Conservation (phyloP, 2,113 vertebrate genomes). For the Dipodomys spectabilis region DNA sequence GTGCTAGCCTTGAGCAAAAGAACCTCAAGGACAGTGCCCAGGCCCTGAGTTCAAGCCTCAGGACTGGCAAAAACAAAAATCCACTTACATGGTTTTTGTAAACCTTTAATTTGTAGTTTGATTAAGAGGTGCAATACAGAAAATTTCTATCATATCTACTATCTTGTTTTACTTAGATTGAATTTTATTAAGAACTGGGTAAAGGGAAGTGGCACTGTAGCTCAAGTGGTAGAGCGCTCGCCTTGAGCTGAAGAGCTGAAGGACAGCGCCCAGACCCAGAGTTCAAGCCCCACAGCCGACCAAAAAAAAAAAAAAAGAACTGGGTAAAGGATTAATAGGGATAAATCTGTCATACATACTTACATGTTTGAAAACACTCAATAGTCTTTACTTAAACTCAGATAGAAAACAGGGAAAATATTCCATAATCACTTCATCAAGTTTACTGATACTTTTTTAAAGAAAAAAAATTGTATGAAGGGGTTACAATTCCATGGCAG, state of each 20-base stretch:
- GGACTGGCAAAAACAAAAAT: no score
- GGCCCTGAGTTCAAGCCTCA: no score
- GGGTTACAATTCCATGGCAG: no score
- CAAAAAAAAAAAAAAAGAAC: no score
- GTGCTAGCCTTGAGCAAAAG: no score
- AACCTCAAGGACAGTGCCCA: no score
- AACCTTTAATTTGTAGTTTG: not conserved
- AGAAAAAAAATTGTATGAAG: not conserved
- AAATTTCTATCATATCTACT: not conserved
- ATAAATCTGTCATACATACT: not conserved
- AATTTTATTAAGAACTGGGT: conserved; percentile 17
- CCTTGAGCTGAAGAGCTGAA: no score
- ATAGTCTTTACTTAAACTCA: not conserved
- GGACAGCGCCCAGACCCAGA: no score
- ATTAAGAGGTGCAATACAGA: not conserved
- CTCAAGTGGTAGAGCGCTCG: no score
- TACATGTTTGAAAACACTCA: conserved; percentile 25
- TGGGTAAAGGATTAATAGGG: not conserved
- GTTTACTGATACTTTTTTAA: not conserved
- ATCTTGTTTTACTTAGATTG: conserved; percentile 7
- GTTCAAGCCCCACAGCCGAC: no score
- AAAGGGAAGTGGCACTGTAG: no score
- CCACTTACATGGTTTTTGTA: conserved; percentile 31
- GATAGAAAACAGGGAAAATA: not conserved
- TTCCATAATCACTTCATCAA: not conserved